Percentiles rank a stretch among this genome's conserved stretches.
Conservation (phyloP, 2,113 vertebrate genomes). For the Notarius lentiginosus region DNA sequence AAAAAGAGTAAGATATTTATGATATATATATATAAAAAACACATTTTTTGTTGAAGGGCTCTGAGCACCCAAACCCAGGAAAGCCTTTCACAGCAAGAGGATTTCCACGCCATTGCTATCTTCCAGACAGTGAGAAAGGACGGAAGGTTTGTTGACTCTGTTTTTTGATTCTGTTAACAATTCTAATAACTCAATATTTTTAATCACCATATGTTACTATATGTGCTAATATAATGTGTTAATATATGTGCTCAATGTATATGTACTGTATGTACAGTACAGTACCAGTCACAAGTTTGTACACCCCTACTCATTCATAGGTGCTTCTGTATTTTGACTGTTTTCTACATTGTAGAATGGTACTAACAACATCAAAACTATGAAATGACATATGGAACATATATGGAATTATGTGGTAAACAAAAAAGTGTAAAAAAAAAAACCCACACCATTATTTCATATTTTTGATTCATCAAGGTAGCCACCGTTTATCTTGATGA, state of each 20-base stretch:
- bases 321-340: too few species aligned
- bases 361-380: too few species aligned
- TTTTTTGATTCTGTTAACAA: not conserved
- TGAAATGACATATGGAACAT: too few species aligned
- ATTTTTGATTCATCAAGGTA: too few species aligned
- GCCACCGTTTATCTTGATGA: too few species aligned
- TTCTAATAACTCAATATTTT: not conserved
- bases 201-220: not conserved
- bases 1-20: not conserved
- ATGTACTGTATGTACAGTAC: not conserved
- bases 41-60: conserved; percentile 71
- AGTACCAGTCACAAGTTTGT: not conserved
- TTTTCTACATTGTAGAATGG: too few species aligned
- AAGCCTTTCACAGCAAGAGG: conserved; percentile 92
- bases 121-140: conserved; percentile 92
- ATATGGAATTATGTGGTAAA: too few species aligned
- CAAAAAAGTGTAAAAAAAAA: too few species aligned
- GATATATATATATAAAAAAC: not conserved
- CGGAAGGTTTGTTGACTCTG: conserved; percentile 78
- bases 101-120: conserved; percentile 94
- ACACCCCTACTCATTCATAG: too few species aligned
- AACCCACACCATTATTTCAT: too few species aligned
- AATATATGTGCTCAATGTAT: not conserved
- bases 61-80: conserved; percentile 89
- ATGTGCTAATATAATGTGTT: not conserved